Conservation (phyloP, 2,888 invertebrate genomes). For the Mythimna albipuncta region DNA sequence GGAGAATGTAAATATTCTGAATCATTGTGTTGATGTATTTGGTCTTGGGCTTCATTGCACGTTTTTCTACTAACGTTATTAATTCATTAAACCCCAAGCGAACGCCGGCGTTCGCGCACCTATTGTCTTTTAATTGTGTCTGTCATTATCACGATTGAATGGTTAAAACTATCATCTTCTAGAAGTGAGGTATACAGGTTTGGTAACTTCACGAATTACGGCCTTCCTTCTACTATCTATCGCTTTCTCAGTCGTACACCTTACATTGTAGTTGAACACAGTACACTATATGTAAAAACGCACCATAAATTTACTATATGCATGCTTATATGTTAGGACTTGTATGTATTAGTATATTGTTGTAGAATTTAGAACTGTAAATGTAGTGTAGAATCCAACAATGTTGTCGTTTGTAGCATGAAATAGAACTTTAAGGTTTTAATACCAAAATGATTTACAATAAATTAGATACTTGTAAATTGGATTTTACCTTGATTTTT, state of each 20-base stretch:
- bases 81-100: no score
- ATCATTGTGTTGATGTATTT: conserved; percentile 46
- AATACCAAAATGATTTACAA: background rate
- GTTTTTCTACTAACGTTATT: conserved; percentile 44
- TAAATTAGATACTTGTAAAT: background rate
- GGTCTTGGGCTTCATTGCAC: conserved; percentile 57
- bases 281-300: conserved; percentile 31
- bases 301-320: conserved; percentile 26
- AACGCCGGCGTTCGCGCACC: no score
- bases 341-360: conserved; percentile 25
- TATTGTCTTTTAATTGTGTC: no score
- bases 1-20: conserved; percentile 31
- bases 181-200: conserved; percentile 6
- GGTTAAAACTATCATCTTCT: conserved; percentile 38
- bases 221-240: conserved; percentile 47
- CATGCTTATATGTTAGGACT: conserved; percentile 22
- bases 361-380: conserved; percentile 20
- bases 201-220: conserved; percentile 28
- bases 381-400: conserved; percentile 21
- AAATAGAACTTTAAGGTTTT: conserved; percentile 10
- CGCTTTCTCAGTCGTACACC: conserved; percentile 51
- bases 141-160: no score
- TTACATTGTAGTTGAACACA: conserved; percentile 26
- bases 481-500: background rate
- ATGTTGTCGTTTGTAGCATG: conserved; percentile 37